Evolutionary conservation across 2,113 vertebrate genomes (phyloP).

Genomic region (Mandrillus leucophaeus): DNA sequence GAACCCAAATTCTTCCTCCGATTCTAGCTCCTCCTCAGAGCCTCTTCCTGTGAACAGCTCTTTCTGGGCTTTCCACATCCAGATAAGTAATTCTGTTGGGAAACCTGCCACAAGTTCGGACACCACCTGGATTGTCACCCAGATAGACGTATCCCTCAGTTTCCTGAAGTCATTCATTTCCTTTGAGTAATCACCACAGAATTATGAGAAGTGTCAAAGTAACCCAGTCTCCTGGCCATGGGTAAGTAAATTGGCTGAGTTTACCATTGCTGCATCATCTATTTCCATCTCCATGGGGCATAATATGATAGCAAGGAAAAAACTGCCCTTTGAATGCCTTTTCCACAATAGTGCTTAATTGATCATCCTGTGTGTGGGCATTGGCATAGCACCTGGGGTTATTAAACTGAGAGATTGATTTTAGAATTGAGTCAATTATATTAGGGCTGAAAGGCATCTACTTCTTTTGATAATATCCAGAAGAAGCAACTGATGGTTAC

Average conservation of each 20-base stretch:
- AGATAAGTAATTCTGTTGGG: background rate
- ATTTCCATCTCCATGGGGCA: background rate
- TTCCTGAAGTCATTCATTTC: constrained; percentile 8
- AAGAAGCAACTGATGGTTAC: background rate
- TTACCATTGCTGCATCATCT: background rate
- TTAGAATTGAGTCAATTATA: background rate
- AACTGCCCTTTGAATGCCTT: background rate
- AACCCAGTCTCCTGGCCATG: background rate
- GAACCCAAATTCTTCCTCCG: background rate
- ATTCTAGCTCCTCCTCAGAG: background rate
- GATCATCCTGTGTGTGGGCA: background rate
- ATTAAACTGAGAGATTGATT: background rate
- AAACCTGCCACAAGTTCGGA: background rate
- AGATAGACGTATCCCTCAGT: background rate
- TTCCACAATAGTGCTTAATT: background rate
- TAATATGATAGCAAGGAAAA: background rate
- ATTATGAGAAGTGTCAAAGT: background rate
- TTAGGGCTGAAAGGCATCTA: background rate
- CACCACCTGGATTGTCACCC: constrained; percentile 4
- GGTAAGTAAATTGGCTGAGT: background rate
- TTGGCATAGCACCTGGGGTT: background rate
- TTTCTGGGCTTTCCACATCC: background rate
- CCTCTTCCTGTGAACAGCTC: background rate
- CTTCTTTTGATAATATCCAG: background rate
- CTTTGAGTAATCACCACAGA: background rate